phyloP scores from a whole-genome alignment of 2,888 invertebrate genomes.

The Plutella xylostella region DNA sequence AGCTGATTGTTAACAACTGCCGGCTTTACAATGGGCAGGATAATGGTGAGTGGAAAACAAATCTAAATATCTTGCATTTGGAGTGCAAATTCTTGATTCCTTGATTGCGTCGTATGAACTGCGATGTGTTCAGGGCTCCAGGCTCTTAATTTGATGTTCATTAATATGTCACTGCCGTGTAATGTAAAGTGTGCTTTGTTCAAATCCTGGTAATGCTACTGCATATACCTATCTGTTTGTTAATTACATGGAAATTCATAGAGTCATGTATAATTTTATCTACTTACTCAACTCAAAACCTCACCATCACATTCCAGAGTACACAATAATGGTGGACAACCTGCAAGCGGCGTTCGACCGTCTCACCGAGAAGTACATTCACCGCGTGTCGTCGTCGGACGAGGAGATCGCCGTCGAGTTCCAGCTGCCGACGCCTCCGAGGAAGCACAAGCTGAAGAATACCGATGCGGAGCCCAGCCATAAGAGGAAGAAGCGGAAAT shows the following conservation, averaged over 20 bases:
- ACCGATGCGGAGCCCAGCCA: constrained; percentile 45
- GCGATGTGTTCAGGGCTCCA: background rate
- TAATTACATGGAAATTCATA: too few relatives aligned
- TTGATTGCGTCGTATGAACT: too few relatives aligned
- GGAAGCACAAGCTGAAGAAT: constrained; percentile 53
- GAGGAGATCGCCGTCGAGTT: constrained; percentile 80
- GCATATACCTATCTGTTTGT: background rate
- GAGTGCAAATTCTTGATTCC: too few relatives aligned
- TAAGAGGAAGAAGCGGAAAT: constrained; percentile 53
- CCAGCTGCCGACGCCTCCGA: constrained; percentile 59
- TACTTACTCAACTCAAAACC: too few relatives aligned
- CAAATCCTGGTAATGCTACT: background rate
- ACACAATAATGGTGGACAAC: constrained; percentile 89
- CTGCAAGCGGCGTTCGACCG: constrained; percentile 84
- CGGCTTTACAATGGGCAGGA: constrained; percentile 92
- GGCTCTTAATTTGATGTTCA: background rate
- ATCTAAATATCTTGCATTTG: background rate
- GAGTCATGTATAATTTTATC: too few relatives aligned
- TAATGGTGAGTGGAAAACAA: too few relatives aligned
- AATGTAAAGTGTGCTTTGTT: background rate
- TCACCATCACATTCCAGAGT: constrained; percentile 73
- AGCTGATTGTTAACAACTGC: constrained; percentile 93
- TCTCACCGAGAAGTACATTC: constrained; percentile 85
- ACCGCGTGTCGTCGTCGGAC: constrained; percentile 84
- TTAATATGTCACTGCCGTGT: background rate